These are phyloP conservation scores for Gobionotothen gibberifrons DNA, from an alignment of 2,797 vertebrate genomes.

Conservation along the genomic window DNA sequence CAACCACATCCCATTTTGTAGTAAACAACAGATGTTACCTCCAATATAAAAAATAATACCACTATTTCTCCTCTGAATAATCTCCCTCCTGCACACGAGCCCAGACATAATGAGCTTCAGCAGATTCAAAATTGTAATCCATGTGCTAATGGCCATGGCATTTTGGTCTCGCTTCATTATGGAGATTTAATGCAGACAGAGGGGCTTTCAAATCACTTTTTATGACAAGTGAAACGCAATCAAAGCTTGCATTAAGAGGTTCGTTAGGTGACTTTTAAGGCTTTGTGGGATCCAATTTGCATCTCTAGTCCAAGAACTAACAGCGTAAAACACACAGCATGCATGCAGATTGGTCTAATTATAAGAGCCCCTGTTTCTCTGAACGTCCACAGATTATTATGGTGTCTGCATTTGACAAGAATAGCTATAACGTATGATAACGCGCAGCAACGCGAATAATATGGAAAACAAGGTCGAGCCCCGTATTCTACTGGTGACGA, in stretches of 20 bases:
- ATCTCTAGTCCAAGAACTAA: slow-evolving; percentile 65
- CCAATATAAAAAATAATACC: slow-evolving; percentile 55
- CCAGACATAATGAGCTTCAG: slow-evolving; percentile 67
- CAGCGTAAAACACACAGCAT: slow-evolving; percentile 61
- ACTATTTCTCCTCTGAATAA: slow-evolving; percentile 53
- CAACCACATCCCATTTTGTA: not conserved
- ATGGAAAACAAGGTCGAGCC: slow-evolving; percentile 67
- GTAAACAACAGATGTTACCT: slow-evolving; percentile 51
- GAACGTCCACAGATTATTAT: slow-evolving; percentile 48
- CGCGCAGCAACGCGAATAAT: slow-evolving; percentile 41
- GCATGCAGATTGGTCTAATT: slow-evolving; percentile 68
- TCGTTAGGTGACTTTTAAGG: slow-evolving; percentile 65
- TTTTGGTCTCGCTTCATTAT: slow-evolving; percentile 81
- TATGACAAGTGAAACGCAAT: slow-evolving; percentile 73
- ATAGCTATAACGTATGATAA: slow-evolving; percentile 64
- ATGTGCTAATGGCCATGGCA: slow-evolving; percentile 69
- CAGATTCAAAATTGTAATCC: slow-evolving; percentile 78
- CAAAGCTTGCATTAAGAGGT: slow-evolving; percentile 74
- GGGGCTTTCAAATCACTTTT: slow-evolving; percentile 70
- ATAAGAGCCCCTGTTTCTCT: slow-evolving; percentile 51
- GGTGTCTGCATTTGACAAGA: slow-evolving; percentile 56
- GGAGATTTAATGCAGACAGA: slow-evolving; percentile 74
- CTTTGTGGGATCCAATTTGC: slow-evolving; percentile 67
- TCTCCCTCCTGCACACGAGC: slow-evolving; percentile 54
- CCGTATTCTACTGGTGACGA: slow-evolving; percentile 46